phyloP scores from a whole-genome alignment of 2,113 vertebrate species.

The Aptenodytes forsteri region DNA sequence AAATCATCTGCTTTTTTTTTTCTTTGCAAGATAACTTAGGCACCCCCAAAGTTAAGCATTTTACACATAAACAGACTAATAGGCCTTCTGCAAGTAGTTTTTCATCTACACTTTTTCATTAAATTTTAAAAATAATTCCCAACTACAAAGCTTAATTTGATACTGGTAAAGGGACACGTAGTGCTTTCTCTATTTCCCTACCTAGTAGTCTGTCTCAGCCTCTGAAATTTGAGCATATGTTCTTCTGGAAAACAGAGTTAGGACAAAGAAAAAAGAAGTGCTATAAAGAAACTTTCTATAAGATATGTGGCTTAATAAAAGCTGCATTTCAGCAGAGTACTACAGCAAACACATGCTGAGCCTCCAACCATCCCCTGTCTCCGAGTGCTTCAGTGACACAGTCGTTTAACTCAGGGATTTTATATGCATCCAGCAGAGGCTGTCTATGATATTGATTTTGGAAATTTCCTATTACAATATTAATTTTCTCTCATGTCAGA shows the following conservation, averaged over 20 bases:
- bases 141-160: background rate
- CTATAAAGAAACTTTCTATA: slow-evolving; percentile 13
- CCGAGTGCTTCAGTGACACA: slow-evolving; percentile 10
- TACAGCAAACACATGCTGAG: slow-evolving; percentile 23
- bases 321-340: slow-evolving; percentile 5
- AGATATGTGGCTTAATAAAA: slow-evolving; percentile 54
- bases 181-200: background rate
- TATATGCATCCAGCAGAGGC: slow-evolving; percentile 15
- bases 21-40: background rate
- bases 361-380: slow-evolving; percentile 3
- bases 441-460: slow-evolving; percentile 47
- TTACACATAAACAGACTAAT: background rate
- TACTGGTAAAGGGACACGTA: background rate
- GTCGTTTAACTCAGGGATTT: slow-evolving; percentile 28
- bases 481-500: slow-evolving; percentile 31
- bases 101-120: background rate
- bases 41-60: background rate
- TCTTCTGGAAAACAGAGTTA: background rate
- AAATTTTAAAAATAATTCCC: background rate
- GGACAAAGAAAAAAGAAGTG: slow-evolving; percentile 6
- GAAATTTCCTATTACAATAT: slow-evolving; percentile 32
- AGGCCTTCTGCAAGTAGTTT: background rate
- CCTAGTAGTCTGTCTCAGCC: background rate
- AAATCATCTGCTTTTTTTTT: background rate
- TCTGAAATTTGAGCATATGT: background rate